A percentile compares a stretch with the other conserved stretches of the same genome.
These are phyloP conservation scores for Tetrapedia diversipes DNA, from an alignment of 2,888 invertebrate species.

Conservation along the genomic window DNA sequence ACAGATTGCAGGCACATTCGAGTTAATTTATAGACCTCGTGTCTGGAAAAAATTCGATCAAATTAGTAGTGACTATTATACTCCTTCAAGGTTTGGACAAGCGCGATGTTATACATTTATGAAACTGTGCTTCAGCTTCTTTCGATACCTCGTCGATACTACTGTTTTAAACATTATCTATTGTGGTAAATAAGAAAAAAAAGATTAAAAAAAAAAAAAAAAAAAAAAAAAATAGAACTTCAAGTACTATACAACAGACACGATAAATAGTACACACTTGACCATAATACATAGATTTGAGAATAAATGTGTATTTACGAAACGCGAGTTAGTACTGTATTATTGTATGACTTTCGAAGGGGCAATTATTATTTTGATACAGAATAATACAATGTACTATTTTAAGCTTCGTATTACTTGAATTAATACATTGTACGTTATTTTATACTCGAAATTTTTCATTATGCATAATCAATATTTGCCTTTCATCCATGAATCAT, in stretches of 20 bases:
- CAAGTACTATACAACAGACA: neutral
- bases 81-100: constrained; percentile 67
- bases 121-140: constrained; percentile 21
- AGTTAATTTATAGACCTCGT: constrained; percentile 77
- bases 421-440: constrained; percentile 17
- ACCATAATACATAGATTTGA: constrained; percentile 22
- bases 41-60: constrained; percentile 65
- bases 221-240: neutral
- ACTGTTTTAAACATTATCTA: constrained; percentile 14
- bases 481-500: constrained; percentile 65
- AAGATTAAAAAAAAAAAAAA: neutral
- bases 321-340: neutral
- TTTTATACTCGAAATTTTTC: constrained; percentile 30
- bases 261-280: constrained; percentile 5
- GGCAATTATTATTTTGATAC: neutral
- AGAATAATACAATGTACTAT: constrained; percentile 4
- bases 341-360: neutral
- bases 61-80: constrained; percentile 73
- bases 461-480: constrained; percentile 41
- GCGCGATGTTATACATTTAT: constrained; percentile 39
- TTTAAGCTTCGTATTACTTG: constrained; percentile 18
- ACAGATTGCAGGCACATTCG: constrained; percentile 82
- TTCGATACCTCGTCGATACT: constrained; percentile 22
- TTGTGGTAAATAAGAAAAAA: neutral
- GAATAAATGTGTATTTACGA: constrained; percentile 29